A percentile compares a stretch with the other conserved stretches of the same genome.
Conservation (phyloP, 2,888 invertebrate species). For the Ichneumon xanthorius region DNA sequence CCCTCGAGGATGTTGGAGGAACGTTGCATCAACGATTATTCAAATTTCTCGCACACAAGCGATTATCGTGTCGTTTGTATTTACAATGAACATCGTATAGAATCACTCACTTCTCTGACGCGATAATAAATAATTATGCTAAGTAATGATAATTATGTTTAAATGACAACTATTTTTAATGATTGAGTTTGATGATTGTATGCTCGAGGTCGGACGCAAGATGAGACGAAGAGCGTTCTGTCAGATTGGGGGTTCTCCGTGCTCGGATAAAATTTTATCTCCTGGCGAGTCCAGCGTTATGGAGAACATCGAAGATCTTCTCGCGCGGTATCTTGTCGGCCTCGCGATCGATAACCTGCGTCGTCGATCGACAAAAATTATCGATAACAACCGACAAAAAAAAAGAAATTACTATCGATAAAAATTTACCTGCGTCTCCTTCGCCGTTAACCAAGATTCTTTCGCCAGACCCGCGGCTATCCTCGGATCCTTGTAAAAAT, state of each 20-base stretch:
- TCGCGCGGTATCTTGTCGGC: conserved; percentile 93
- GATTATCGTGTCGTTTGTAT: conserved; percentile 16
- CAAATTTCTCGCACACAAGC: conserved; percentile 33
- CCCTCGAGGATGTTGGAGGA: not conserved
- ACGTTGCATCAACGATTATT: conserved; percentile 61
- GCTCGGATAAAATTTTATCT: conserved; percentile 1
- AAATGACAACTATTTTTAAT: conserved; percentile 25
- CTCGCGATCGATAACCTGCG: conserved; percentile 90
- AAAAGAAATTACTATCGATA: not conserved
- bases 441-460: conserved; percentile 92
- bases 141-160: not conserved
- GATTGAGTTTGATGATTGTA: conserved; percentile 23
- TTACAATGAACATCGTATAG: conserved; percentile 45
- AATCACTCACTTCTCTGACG: not conserved
- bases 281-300: conserved; percentile 88
- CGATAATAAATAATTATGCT: conserved; percentile 33
- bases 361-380: not conserved
- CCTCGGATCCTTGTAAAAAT: conserved; percentile 92
- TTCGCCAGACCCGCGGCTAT: conserved; percentile 91
- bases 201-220: not conserved
- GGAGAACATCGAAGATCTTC: conserved; percentile 91
- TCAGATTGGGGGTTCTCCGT: not conserved
- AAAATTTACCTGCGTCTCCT: conserved; percentile 88
- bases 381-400: not conserved
- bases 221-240: not conserved